Conservation (phyloP, 1,140 invertebrate species). For the Scaptomyza graminum region DNA sequence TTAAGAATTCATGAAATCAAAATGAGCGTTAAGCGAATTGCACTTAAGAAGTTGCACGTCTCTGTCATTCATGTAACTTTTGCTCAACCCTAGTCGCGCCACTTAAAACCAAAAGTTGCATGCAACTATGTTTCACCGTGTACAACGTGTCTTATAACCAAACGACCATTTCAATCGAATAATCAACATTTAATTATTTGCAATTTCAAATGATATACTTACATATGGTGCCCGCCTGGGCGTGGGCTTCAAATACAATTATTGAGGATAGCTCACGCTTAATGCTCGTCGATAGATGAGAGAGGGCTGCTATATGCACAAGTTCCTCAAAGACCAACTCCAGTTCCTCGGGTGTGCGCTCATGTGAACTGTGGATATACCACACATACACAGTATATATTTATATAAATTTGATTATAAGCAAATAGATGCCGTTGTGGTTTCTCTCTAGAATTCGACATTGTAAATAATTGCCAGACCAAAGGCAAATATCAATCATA, state of each 20-base stretch:
- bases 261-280: constrained; percentile 92
- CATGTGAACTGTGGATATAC: constrained; percentile 86
- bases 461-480: constrained; percentile 21
- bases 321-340: constrained; percentile 94
- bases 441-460: constrained; percentile 7
- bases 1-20: too few relatives aligned
- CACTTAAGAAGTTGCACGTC: too few relatives aligned
- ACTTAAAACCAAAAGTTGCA: too few relatives aligned
- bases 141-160: too few relatives aligned
- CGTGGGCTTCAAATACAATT: constrained; percentile 92
- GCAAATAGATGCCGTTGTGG: constrained; percentile 26
- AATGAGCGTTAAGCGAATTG: too few relatives aligned
- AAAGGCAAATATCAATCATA: constrained; percentile 38
- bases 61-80: too few relatives aligned
- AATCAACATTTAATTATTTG: too few relatives aligned
- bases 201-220: constrained; percentile 84
- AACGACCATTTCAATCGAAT: too few relatives aligned
- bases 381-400: neutral
- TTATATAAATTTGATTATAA: constrained; percentile 36
- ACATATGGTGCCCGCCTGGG: constrained; percentile 91
- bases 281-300: constrained; percentile 92
- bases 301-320: constrained; percentile 91
- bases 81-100: too few relatives aligned
- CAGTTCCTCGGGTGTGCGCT: constrained; percentile 91
- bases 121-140: too few relatives aligned